phyloP scores from a whole-genome alignment of 2,888 invertebrate species.

The Chirona hameri region DNA sequence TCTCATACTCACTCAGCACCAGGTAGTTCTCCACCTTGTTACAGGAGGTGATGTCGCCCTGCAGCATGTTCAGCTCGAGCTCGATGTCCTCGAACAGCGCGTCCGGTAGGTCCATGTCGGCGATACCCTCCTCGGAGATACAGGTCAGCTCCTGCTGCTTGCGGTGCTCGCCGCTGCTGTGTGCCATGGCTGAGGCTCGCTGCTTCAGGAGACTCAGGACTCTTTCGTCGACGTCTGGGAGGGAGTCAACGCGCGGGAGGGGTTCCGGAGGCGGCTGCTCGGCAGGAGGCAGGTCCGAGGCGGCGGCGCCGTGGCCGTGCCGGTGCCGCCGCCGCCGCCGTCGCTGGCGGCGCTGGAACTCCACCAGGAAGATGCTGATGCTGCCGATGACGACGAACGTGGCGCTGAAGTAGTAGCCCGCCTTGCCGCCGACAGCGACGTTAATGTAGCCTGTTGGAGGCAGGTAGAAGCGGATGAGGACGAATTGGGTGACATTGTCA shows the following conservation, averaged over 20 bases:
- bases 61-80: constrained; percentile 52
- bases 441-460: constrained; percentile 68
- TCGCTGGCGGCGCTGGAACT: constrained; percentile 58
- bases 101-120: constrained; percentile 76
- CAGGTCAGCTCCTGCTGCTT: constrained; percentile 40
- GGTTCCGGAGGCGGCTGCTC: background rate
- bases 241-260: background rate
- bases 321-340: constrained; percentile 45
- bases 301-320: constrained; percentile 33
- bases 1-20: constrained; percentile 81
- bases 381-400: constrained; percentile 40
- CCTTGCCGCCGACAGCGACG: constrained; percentile 68
- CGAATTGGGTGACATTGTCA: too few relatives aligned
- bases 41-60: constrained; percentile 44
- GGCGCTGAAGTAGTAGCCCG: constrained; percentile 68
- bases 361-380: constrained; percentile 68
- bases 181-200: background rate
- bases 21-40: constrained; percentile 74
- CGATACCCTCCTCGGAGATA: constrained; percentile 72
- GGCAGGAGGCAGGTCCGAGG: background rate
- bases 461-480: too few relatives aligned
- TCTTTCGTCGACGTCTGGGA: constrained; percentile 6
- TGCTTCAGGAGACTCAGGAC: constrained; percentile 5
- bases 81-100: constrained; percentile 67
- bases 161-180: constrained; percentile 31